Evolutionary conservation across 2,888 invertebrate genomes (phyloP).

Genomic region (Drosophila emarginata): DNA sequence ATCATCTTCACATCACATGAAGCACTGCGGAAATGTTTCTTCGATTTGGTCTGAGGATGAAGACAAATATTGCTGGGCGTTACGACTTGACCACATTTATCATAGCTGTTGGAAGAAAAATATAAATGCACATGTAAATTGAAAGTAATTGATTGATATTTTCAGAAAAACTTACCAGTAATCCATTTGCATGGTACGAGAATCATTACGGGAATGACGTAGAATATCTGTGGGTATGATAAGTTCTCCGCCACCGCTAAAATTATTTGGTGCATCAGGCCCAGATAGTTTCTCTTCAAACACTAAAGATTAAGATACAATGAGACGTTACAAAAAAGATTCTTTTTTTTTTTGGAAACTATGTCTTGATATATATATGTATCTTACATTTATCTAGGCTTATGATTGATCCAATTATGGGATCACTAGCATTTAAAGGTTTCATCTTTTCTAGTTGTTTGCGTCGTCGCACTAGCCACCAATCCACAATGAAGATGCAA

Average conservation of each 20-base stretch:
- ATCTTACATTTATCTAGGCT: slow-evolving; percentile 91
- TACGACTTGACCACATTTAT: slow-evolving; percentile 79
- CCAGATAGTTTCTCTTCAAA: slow-evolving; percentile 87
- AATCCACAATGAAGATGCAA: slow-evolving; percentile 92
- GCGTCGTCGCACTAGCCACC: slow-evolving; percentile 92
- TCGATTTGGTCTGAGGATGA: slow-evolving; percentile 80
- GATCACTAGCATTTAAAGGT: slow-evolving; percentile 85
- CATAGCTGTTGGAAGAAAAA: slow-evolving; percentile 68
- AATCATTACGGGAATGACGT: slow-evolving; percentile 85
- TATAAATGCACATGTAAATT: neutral
- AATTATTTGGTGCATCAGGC: slow-evolving; percentile 82
- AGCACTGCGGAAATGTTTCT: slow-evolving; percentile 82
- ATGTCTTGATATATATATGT: neutral
- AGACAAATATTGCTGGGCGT: slow-evolving; percentile 51
- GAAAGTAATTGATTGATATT: neutral
- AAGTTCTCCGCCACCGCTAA: slow-evolving; percentile 73
- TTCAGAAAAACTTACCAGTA: slow-evolving; percentile 82
- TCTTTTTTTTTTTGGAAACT: too few relatives aligned
- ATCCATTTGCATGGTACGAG: slow-evolving; percentile 86
- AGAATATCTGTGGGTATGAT: slow-evolving; percentile 78
- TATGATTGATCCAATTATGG: slow-evolving; percentile 90
- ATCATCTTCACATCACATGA: slow-evolving; percentile 83
- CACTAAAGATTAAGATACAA: slow-evolving; percentile 83
- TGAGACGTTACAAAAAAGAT: slow-evolving; percentile 65
- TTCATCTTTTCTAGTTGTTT: slow-evolving; percentile 85